Conservation (phyloP, 2,113 vertebrate species). For the Macaca nemestrina region DNA sequence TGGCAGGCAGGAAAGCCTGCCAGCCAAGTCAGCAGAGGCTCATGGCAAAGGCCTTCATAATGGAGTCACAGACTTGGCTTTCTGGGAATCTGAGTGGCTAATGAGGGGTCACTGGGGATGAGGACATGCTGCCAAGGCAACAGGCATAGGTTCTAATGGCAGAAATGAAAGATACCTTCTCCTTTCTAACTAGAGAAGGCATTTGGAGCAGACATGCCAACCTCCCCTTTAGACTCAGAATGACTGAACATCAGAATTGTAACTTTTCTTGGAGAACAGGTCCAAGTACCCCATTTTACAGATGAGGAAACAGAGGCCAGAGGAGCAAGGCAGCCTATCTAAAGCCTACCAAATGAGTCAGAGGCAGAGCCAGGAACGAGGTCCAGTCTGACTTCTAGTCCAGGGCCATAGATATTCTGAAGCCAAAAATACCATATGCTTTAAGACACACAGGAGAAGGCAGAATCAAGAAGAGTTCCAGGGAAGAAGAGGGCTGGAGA, state of each 20-base stretch:
- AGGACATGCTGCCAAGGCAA: not conserved
- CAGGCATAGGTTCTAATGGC: not conserved
- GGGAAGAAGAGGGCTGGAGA: not conserved
- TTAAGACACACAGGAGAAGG: not conserved
- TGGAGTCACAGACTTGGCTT: not conserved
- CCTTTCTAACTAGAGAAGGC: not conserved
- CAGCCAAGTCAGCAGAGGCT: not conserved
- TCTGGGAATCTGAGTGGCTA: not conserved
- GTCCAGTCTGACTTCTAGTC: not conserved
- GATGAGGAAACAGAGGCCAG: not conserved
- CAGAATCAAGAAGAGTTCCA: not conserved
- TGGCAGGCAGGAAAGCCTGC: not conserved
- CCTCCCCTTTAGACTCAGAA: not conserved
- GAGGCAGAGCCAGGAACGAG: not conserved
- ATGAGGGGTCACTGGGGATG: not conserved
- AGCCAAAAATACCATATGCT: not conserved
- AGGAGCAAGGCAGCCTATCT: not conserved
- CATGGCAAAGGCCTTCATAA: not conserved
- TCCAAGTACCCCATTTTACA: not conserved
- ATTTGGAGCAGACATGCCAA: rapidly evolving
- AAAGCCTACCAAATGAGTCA: not conserved
- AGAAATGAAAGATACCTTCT: not conserved
- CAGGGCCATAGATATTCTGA: not conserved
- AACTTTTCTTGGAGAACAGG: not conserved
- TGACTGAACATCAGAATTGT: not conserved